Conservation (phyloP, 2,797 vertebrate species). For the Calcarius lapponicus region DNA sequence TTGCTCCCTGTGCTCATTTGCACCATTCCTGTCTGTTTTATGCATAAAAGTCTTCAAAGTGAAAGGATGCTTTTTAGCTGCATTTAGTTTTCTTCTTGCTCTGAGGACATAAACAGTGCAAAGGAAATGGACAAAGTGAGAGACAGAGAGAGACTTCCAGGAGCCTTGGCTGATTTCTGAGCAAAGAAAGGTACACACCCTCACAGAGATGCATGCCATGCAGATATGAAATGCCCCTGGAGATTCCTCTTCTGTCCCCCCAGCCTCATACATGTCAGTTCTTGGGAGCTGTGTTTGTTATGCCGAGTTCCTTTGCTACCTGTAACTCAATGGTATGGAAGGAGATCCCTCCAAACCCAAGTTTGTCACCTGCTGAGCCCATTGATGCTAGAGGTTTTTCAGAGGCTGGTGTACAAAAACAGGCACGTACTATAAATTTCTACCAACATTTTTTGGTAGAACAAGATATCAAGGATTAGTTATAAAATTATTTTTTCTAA, state of each 20-base stretch:
- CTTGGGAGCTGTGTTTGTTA: not conserved
- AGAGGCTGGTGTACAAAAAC: not conserved
- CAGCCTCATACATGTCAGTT: accelerated
- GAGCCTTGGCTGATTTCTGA: not conserved
- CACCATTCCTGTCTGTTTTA: not conserved
- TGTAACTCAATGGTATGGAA: not conserved
- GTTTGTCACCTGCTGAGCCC: not conserved
- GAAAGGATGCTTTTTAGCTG: not conserved
- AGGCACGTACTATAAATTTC: not conserved
- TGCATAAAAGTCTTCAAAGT: not conserved
- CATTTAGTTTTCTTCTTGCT: not conserved
- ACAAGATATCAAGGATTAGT: not conserved
- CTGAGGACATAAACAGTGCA: not conserved
- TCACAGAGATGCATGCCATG: not conserved
- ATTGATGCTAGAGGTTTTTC: not conserved
- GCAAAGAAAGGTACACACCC: not conserved
- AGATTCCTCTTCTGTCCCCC: not conserved
- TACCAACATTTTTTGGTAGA: not conserved
- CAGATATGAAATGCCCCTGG: not conserved
- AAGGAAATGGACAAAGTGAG: not conserved
- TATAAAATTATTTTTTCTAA: not conserved
- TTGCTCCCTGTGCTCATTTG: not conserved
- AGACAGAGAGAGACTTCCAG: not conserved
- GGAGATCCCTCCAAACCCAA: not conserved
- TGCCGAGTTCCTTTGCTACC: not conserved